Percentiles rank a stretch among this genome's conserved stretches.
phyloP scores from a whole-genome alignment of 2,797 vertebrate genomes.

The Columba guinea region DNA sequence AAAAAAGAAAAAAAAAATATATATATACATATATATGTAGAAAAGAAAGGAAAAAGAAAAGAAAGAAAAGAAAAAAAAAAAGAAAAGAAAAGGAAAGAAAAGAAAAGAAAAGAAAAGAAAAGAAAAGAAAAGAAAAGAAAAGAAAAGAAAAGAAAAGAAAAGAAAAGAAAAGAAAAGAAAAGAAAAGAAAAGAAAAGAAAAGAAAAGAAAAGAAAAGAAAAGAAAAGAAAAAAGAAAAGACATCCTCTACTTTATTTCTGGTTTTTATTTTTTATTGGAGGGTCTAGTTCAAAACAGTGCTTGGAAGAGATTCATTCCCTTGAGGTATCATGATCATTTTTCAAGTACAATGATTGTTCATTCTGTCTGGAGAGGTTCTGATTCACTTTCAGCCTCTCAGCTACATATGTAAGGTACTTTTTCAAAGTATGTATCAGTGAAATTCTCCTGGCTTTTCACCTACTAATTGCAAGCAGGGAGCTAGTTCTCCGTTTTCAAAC shows the following conservation, averaged over 20 bases:
- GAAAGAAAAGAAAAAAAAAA: not conserved
- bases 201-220: not conserved
- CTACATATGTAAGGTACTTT: not conserved
- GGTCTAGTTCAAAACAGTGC: not conserved
- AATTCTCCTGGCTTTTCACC: constrained; percentile 67
- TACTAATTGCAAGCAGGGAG: constrained; percentile 62
- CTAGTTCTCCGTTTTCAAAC: constrained; percentile 47
- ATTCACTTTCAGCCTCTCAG: constrained; percentile 36
- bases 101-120: not conserved
- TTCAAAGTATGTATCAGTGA: not conserved
- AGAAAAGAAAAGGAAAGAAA: not conserved
- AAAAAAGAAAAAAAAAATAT: not conserved
- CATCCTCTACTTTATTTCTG: not conserved
- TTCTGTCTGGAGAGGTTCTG: not conserved
- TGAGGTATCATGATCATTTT: constrained; percentile 26
- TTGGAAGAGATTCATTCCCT: not conserved
- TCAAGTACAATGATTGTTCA: not conserved
- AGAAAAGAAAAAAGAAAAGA: no score
- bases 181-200: not conserved
- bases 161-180: not conserved
- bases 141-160: not conserved
- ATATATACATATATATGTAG: no score
- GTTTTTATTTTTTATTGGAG: not conserved
- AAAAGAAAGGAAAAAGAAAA: not conserved
- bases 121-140: not conserved